These are phyloP conservation scores for Drosophila takahashii DNA, from an alignment of 1,140 invertebrate genomes.

Conservation along the genomic window DNA sequence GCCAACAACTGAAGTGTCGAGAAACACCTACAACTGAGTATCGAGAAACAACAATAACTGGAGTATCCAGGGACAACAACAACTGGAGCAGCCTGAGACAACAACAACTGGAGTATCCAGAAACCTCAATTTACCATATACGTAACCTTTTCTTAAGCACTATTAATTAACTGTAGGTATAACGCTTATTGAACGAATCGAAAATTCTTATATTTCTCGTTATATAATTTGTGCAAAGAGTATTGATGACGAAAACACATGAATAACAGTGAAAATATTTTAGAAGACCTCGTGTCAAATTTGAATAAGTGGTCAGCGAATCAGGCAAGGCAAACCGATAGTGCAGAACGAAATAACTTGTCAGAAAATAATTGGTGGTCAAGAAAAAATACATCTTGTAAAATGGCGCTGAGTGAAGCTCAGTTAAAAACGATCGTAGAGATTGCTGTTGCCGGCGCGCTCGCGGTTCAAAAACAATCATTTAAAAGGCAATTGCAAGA, in stretches of 20 bases:
- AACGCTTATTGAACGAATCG: slow-evolving; percentile 1
- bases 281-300: too few species aligned
- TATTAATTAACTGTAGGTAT: slow-evolving; percentile 6
- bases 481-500: slow-evolving; percentile 10
- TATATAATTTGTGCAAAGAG: too few species aligned
- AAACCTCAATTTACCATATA: neutral
- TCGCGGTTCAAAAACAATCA: slow-evolving; percentile 15
- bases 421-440: slow-evolving; percentile 9
- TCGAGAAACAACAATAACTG: neutral
- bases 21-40: too few species aligned
- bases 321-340: neutral
- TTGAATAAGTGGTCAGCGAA: too few species aligned
- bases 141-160: slow-evolving; percentile 1
- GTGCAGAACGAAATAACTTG: slow-evolving; percentile 2
- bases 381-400: neutral
- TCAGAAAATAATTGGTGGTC: slow-evolving; percentile 7
- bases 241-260: too few species aligned
- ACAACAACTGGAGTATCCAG: too few species aligned
- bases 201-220: slow-evolving; percentile 4
- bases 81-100: too few species aligned
- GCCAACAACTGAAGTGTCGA: too few species aligned
- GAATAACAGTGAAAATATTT: too few species aligned
- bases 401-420: slow-evolving; percentile 9
- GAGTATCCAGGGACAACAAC: neutral
- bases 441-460: slow-evolving; percentile 1